Conservation (phyloP, 2,113 vertebrate species). For the Dermatemys mawii region DNA sequence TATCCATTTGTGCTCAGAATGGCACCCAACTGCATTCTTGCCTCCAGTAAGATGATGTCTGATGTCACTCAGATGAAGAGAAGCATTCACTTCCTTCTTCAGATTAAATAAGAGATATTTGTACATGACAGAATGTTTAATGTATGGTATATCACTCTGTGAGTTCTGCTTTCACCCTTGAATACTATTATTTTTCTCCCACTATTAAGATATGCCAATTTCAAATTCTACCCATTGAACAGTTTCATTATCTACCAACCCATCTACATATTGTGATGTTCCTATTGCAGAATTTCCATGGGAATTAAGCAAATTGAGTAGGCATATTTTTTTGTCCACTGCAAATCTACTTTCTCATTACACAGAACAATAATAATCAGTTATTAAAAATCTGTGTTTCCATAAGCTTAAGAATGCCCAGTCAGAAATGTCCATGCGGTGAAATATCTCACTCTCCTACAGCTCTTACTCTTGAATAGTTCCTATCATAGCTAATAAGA, state of each 20-base stretch:
- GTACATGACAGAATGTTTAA: slow-evolving; percentile 28
- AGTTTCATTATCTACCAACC: background rate
- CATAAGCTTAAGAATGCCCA: background rate
- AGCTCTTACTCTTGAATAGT: background rate
- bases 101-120: slow-evolving; percentile 29
- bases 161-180: background rate
- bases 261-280: background rate
- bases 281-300: background rate
- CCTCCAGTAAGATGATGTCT: background rate
- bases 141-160: background rate
- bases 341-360: background rate
- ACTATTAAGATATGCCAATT: background rate
- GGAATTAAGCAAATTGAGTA: background rate
- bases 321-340: background rate
- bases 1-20: slow-evolving; percentile 31
- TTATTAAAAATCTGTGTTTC: background rate
- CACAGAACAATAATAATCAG: background rate
- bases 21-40: slow-evolving; percentile 15
- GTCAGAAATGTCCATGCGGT: background rate
- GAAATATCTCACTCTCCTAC: background rate
- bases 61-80: slow-evolving; percentile 45
- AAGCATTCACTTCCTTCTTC: slow-evolving; percentile 35
- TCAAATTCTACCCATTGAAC: background rate
- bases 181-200: background rate
- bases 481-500: background rate